Evolutionary conservation across 1,140 invertebrate species (phyloP), one percentile per base, ranked within the genome.

Genomic region (Papilio helenus): DNA sequence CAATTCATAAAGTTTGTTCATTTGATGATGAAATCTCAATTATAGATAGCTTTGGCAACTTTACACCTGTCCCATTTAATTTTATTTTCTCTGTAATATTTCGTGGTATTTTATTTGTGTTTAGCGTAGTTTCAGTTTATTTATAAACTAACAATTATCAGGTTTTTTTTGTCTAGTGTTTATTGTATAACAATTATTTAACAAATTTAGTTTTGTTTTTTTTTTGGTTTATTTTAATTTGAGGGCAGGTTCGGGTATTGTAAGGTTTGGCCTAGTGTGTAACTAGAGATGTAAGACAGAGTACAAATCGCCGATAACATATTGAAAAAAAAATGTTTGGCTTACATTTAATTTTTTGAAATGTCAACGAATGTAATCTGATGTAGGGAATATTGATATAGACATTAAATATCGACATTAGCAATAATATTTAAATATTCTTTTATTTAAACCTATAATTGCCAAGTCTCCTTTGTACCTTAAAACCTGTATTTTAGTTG

Each of bases 361-460:
- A 93, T 93, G 93, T 95, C 94, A 95, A 95, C 94, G 94, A 95
- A 95, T 95, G 93, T 95, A 95, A 94, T 95, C 94, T 93, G 94
- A 94, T 87, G 93, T 94, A 94, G 94, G 91, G 86, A 90, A 94
- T 94, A 95, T 92, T 94, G 91, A 94, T 92, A 92, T 94, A 93
- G 91, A 89, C 92, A 93, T 95, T 94, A 94, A 95, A 94, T 94
- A 94, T 92, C 93, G 91, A 94, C 90, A 92, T 94, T 95, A 95
- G 94, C 94, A 95, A 95, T 95, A 95, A 95, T 95, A 93, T 87
- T 89, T 92, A 90, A 92, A 94, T 93, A 93, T 87, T 94, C 89
- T 94, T 94, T 91, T 88, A 92, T 94, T 94, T 95, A 77, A n/a
- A 77, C 34, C 76, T 65, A 42, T 20, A 58, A 61, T 23, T 14